phyloP scores from a whole-genome alignment of 2,797 vertebrate species.

The Nothura maculosa region DNA sequence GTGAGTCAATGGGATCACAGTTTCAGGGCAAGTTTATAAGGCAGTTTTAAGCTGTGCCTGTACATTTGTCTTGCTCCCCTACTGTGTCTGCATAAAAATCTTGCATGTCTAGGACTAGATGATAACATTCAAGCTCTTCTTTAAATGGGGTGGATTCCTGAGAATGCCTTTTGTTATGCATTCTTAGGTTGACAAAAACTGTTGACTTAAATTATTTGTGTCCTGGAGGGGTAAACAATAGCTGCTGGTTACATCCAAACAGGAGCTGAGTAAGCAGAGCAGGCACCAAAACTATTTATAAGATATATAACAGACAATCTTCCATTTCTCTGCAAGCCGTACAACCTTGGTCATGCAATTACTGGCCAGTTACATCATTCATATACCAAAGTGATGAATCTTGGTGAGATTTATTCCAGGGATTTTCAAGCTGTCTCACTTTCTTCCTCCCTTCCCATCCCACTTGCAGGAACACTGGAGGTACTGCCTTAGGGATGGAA shows the following conservation, averaged over 20 bases:
- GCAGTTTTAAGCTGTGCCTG: background rate
- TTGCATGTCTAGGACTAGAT: constrained; percentile 26
- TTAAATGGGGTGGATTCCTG: constrained; percentile 5
- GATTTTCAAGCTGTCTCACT: background rate
- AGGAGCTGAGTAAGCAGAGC: background rate
- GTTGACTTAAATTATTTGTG: background rate
- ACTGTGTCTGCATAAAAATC: background rate
- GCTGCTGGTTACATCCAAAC: background rate
- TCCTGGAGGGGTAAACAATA: background rate
- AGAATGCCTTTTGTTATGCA: constrained; percentile 39
- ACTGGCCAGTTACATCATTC: background rate
- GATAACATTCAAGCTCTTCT: constrained; percentile 25
- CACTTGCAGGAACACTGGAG: background rate
- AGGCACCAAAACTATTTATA: background rate
- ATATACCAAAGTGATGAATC: background rate
- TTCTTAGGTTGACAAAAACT: constrained; percentile 6
- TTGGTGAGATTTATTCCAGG: background rate
- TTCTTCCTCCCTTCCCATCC: background rate
- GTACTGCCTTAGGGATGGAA: background rate
- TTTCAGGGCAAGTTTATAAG: background rate
- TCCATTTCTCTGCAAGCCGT: background rate
- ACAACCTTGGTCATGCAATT: background rate
- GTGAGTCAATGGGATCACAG: background rate
- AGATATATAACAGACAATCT: background rate
- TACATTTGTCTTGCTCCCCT: constrained; percentile 17